Conservation (phyloP, 2,797 vertebrate species). For the Ptychobarbus kaznakovi region DNA sequence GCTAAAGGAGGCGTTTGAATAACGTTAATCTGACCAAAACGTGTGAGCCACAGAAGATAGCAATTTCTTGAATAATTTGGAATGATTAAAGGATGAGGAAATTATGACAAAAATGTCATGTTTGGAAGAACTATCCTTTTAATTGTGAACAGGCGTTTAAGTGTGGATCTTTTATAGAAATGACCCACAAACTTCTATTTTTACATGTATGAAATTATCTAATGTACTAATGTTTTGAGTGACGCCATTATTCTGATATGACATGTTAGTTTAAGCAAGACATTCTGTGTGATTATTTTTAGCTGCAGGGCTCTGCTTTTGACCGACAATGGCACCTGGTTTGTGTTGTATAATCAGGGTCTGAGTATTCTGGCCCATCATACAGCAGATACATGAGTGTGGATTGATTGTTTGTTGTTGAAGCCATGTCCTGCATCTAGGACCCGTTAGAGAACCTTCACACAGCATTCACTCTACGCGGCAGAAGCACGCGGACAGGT, state of each 20-base stretch:
- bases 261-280: background rate
- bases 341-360: conserved; percentile 56
- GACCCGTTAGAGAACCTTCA: conserved; percentile 49
- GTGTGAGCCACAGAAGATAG: background rate
- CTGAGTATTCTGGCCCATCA: conserved; percentile 40
- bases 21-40: background rate
- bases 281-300: conserved; percentile 40
- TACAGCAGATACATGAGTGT: conserved; percentile 38
- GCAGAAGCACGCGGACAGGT: conserved; percentile 57
- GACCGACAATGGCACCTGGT: conserved; percentile 55
- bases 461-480: conserved; percentile 64
- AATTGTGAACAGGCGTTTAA: too few relatives aligned
- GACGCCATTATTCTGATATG: background rate
- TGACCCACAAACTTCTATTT: background rate
- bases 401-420: conserved; percentile 47
- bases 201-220: background rate
- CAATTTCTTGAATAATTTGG: background rate
- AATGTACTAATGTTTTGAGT: background rate
- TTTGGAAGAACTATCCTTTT: background rate
- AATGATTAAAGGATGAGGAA: background rate
- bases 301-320: conserved; percentile 30
- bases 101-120: background rate
- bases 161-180: background rate
- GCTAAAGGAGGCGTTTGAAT: background rate
- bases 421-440: conserved; percentile 60